These are phyloP conservation scores for Pseudococcus longispinus DNA, from an alignment of 2,888 invertebrate genomes.

Conservation along the genomic window DNA sequence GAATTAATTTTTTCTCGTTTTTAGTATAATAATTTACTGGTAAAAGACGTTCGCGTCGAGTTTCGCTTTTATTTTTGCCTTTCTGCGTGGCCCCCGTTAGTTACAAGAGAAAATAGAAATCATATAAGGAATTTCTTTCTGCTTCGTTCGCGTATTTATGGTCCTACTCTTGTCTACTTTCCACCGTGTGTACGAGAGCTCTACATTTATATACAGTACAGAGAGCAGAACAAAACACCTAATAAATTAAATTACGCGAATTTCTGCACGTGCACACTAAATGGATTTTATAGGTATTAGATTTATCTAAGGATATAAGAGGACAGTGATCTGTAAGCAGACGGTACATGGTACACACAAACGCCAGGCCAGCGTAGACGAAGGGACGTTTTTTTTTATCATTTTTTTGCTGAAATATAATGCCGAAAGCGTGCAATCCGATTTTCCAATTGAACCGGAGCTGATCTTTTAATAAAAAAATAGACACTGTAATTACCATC, in stretches of 20 bases:
- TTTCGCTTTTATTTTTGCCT: not conserved
- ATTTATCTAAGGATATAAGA: not conserved
- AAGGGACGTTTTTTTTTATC: not conserved
- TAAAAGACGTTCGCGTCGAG: not conserved
- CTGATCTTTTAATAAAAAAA: not conserved
- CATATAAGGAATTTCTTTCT: constrained; percentile 6
- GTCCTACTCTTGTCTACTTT: not conserved
- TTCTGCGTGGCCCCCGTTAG: not conserved
- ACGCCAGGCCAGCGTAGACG: not conserved
- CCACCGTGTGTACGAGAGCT: not conserved
- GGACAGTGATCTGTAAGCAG: not conserved
- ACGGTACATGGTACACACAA: too few species aligned
- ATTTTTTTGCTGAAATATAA: not conserved
- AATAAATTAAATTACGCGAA: constrained; percentile 13
- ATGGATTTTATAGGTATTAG: not conserved
- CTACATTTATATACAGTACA: too few species aligned
- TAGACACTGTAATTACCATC: not conserved
- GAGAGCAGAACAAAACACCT: not conserved
- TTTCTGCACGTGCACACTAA: constrained; percentile 2
- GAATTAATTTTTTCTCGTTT: constrained; percentile 7
- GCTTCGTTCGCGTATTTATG: not conserved
- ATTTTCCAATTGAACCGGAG: not conserved
- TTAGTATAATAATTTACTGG: not conserved
- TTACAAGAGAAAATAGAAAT: not conserved
- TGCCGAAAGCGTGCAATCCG: not conserved